Evolutionary conservation across 2,888 invertebrate genomes (phyloP), one percentile per base, ranked within the genome.

Genomic region (Eulithis testata): DNA sequence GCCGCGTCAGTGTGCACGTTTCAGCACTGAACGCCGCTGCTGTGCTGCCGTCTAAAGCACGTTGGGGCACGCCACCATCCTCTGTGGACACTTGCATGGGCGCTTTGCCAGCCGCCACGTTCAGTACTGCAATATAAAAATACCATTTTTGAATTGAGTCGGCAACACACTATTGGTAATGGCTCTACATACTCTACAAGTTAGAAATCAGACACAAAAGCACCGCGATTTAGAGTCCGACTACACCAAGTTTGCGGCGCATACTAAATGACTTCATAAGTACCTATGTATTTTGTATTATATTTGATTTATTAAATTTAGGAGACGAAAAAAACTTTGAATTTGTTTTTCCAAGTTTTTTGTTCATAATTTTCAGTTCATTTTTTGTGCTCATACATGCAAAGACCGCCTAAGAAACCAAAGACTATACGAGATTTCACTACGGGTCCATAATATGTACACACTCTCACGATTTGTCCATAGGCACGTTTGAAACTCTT

Each of bases 71-170:
- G 11, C 98, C 98, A 11, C 96, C 95, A 2, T 95, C 95, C 52
- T 96, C 96, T 0, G 96, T 97, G 65, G 97, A 97, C 5, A 96
- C 96, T 87, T 98, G 98, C 98, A 98, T 98, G 1, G 98, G 98
- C 0, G 98, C 98, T 86, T 98, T 98, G 40, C 98, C 98, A 2
- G 98, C 98, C 0, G 98, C 98, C 65, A 98, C 98, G 89, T 98
- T 98, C 55, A 98, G 87, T 44, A 98, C 98, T 98, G 95, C 0
- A 92, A 75, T 62, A 43, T 44, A 63, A 70, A 58, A 6, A 36
- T 36, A 6, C 4, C 3, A 4, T 14, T 50, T 27, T 21, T 27
- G 1, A 27, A n/a, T 9, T 27, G 3, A 14, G 3, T 14, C 47
- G 4, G n/a, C 14, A 47, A 12, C 31, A 2, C 3, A 6, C n/a